Percentiles rank a stretch among this genome's conserved stretches.
Conservation (phyloP, 2,113 vertebrate species). For the Eulemur macaco region DNA sequence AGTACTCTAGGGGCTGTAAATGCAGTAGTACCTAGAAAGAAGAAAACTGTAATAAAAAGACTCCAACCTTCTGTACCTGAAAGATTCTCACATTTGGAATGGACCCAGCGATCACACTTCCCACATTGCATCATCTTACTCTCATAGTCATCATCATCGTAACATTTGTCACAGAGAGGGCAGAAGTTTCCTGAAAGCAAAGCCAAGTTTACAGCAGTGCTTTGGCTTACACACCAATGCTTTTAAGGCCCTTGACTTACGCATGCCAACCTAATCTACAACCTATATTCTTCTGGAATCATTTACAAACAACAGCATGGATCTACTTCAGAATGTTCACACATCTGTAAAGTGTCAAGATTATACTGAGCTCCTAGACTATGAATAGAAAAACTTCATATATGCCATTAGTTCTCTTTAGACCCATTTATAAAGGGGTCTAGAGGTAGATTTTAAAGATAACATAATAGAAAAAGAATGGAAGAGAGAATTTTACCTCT, state of each 20-base stretch:
- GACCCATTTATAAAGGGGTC: not conserved
- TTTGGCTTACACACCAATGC: not conserved
- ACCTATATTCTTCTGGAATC: not conserved
- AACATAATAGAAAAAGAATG: not conserved
- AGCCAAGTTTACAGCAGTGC: not conserved
- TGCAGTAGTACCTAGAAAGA: not conserved
- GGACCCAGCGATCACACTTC: constrained; percentile 96
- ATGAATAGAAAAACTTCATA: not conserved
- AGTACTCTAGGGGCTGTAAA: not conserved
- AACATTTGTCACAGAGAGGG: constrained; percentile 96
- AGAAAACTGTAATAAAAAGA: constrained; percentile 68
- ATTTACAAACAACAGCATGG: too few species aligned
- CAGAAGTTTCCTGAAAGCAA: constrained; percentile 95
- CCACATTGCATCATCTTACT: constrained; percentile 98
- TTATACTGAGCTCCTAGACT: not conserved
- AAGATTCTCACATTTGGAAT: constrained; percentile 97
- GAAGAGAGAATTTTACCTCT: not conserved
- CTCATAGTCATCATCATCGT: constrained; percentile 94
- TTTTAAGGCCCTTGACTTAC: not conserved
- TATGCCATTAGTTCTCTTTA: not conserved
- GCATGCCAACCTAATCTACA: not conserved
- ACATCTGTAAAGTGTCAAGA: not conserved
- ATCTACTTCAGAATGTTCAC: not conserved
- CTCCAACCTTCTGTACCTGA: constrained; percentile 89
- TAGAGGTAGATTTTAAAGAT: not conserved